Base-by-base conservation (phyloP, 2,113 vertebrate species). In the Taxidea taxus region DNA sequence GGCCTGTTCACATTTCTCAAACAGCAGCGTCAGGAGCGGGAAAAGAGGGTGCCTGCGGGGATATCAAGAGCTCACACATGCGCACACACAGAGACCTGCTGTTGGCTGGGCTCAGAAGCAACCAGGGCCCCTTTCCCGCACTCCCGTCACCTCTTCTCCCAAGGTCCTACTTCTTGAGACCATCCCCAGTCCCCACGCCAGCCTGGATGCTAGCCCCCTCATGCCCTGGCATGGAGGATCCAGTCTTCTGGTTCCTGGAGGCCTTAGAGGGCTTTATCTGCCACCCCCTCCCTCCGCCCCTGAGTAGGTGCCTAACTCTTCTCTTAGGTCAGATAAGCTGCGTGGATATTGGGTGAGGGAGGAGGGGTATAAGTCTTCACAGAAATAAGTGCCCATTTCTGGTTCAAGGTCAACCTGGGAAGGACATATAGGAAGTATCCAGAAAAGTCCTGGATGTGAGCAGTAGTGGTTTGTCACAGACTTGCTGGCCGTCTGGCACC, bases 1-100 rank as follows among this genome's bases (percentile, higher is more conserved):
- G 21, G 99, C 99, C 99, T 99, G 99, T 97, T 99, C 99, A 15
- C 99, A 99, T 94, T 99, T 99, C 99, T 99, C 99, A 98, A 99
- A 99, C 98, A 99, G 98, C 98, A 99, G 94, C 6, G 99, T 99
- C 98, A 99, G 99, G 97, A 99, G 99, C 0, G 99, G 99, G 98
- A 99, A 99, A 94, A 99, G 98, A 0, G 99, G 99, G 97, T 99
- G 99, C 98, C 99, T 99, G 98, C 31, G 89, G 96, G 82, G 74
- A 97, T 94, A 97, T 93, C 7, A 16, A 97, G 92, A 97, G 58
- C 92, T 98, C 97, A 98, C 90, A 97, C 90, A 92, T 70, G 90
- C 6, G 74, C 54, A 95, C 75, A 94, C 29, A 93, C 37, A 94
- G 89, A 97, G 80, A 83, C 60, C 42, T 18, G 86, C 77, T 44